Conservation (phyloP, 2,797 vertebrate genomes). For the Alauda arvensis region DNA sequence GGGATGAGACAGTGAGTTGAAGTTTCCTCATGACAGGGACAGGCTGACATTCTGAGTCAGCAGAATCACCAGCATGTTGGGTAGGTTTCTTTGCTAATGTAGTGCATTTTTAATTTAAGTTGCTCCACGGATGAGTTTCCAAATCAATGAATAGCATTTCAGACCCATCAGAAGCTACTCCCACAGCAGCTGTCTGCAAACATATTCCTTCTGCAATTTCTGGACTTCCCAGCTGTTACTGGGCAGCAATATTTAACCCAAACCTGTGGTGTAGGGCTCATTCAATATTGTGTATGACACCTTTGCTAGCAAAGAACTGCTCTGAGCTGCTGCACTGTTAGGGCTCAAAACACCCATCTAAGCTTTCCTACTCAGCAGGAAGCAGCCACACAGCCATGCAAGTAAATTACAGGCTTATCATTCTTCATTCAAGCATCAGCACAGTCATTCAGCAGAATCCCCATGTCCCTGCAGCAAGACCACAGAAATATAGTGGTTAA, state of each 20-base stretch:
- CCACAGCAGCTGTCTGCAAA: background rate
- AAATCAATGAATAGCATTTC: background rate
- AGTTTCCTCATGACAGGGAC: background rate
- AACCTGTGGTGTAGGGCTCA: background rate
- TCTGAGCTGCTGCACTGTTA: background rate
- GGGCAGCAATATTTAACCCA: slow-evolving; percentile 14
- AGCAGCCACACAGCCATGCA: background rate
- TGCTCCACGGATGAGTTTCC: background rate
- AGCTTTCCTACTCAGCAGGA: slow-evolving; percentile 31
- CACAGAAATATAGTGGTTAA: background rate
- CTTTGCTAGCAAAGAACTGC: background rate
- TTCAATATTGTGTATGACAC: background rate
- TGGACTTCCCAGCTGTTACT: background rate
- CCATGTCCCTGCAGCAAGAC: background rate
- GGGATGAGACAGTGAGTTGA: background rate
- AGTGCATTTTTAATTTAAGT: background rate
- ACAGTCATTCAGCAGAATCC: slow-evolving; percentile 13
- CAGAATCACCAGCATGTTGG: background rate
- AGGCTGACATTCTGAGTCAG: background rate
- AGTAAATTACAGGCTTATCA: slow-evolving; percentile 41
- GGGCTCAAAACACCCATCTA: background rate
- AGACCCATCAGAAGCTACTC: background rate
- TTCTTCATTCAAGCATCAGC: slow-evolving; percentile 18
- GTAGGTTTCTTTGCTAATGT: background rate
- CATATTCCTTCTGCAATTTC: background rate